Conservation (phyloP, 2,888 invertebrate species). For the Lapara coniferarum region DNA sequence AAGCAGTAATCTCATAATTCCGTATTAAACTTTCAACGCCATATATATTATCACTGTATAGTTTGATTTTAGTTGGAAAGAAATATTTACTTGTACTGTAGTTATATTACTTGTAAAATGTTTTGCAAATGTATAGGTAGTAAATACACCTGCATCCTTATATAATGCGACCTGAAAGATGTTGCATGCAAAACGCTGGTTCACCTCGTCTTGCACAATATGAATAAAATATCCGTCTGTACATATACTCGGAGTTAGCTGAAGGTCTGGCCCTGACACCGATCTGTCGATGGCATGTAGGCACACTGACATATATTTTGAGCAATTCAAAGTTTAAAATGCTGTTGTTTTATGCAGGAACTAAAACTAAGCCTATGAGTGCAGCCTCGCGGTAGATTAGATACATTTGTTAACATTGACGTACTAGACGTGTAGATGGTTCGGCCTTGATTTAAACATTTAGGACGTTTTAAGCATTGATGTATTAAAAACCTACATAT, state of each 20-base stretch:
- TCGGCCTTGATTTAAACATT: background rate
- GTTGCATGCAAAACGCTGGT: slow-evolving; percentile 48
- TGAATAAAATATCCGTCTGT: slow-evolving; percentile 57
- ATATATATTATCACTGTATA: background rate
- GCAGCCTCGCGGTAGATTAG: slow-evolving; percentile 6
- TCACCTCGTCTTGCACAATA: slow-evolving; percentile 59
- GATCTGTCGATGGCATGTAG: slow-evolving; percentile 55
- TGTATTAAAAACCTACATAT: too few relatives aligned
- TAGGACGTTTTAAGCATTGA: too few relatives aligned
- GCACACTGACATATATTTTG: slow-evolving; percentile 41
- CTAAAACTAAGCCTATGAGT: background rate
- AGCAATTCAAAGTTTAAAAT: slow-evolving; percentile 23
- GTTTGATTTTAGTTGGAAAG: background rate
- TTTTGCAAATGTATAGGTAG: background rate
- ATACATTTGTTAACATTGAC: slow-evolving; percentile 16
- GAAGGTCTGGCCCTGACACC: slow-evolving; percentile 71
- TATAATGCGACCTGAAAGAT: slow-evolving; percentile 47
- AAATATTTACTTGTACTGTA: background rate
- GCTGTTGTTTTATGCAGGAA: slow-evolving; percentile 22
- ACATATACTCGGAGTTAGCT: slow-evolving; percentile 53
- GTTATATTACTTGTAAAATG: too few relatives aligned
- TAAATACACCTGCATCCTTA: slow-evolving; percentile 24
- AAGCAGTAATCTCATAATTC: slow-evolving; percentile 24
- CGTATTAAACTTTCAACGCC: slow-evolving; percentile 29
- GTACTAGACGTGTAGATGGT: background rate